Conservation (phyloP, 2,888 invertebrate species). For the Podabrus alpinus region DNA sequence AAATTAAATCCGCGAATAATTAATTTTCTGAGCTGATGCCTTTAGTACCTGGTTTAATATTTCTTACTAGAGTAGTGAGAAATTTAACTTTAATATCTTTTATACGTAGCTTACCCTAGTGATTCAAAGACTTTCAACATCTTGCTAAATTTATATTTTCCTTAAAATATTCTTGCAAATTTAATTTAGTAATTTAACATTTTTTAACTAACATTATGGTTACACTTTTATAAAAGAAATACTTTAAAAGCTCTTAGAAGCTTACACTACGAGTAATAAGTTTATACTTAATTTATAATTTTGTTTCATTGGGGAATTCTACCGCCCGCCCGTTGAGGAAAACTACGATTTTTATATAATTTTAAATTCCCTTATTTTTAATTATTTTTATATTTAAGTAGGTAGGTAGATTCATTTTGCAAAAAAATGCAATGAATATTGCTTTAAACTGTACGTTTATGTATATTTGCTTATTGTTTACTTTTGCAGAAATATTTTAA, state of each 20-base stretch:
- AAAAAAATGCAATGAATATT: too few species aligned
- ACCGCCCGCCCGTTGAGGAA: too few species aligned
- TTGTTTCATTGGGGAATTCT: too few species aligned
- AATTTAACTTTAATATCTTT: neutral
- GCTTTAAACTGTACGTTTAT: too few species aligned
- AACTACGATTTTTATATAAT: too few species aligned
- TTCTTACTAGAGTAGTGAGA: neutral
- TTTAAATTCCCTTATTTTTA: too few species aligned
- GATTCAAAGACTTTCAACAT: neutral
- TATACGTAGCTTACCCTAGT: neutral
- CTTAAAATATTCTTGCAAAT: neutral
- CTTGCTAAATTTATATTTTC: neutral
- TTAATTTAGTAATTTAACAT: neutral
- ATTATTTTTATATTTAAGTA: too few species aligned
- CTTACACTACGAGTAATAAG: too few species aligned
- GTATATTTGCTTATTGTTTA: too few species aligned
- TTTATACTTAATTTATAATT: too few species aligned
- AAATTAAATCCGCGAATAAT: neutral
- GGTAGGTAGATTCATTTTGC: too few species aligned
- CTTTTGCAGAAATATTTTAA: too few species aligned
- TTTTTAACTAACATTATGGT: neutral
- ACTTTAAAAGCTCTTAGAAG: neutral
- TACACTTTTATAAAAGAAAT: neutral
- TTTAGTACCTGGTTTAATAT: neutral
- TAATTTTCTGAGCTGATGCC: neutral